A percentile compares a stretch with the other conserved stretches of the same genome.
Conservation (phyloP, 2,888 invertebrate genomes). For the Cheilosia vulpina region DNA sequence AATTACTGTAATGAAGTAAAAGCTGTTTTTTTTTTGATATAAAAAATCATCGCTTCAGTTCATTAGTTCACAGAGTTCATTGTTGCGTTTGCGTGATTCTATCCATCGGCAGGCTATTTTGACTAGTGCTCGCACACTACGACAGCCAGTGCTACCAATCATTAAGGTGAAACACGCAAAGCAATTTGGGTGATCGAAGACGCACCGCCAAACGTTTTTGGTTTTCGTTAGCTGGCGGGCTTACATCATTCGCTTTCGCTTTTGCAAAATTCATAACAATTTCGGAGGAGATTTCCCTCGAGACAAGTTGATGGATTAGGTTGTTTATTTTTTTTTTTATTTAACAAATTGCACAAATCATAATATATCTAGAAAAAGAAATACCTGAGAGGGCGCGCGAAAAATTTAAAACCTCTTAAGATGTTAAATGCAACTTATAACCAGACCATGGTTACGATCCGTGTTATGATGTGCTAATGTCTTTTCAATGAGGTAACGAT, state of each 20-base stretch:
- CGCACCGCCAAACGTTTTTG: constrained; percentile 43
- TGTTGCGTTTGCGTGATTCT: constrained; percentile 67
- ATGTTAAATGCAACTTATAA: constrained; percentile 36
- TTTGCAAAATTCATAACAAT: constrained; percentile 53
- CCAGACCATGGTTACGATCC: constrained; percentile 8
- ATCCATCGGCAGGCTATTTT: constrained; percentile 33
- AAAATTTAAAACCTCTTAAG: constrained; percentile 11
- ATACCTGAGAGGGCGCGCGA: neutral
- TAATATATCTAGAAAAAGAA: neutral
- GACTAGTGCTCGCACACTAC: neutral
- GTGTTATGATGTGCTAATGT: constrained; percentile 48
- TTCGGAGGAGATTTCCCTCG: constrained; percentile 3
- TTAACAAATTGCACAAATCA: constrained; percentile 20
- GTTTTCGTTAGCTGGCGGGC: constrained; percentile 6
- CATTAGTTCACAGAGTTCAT: constrained; percentile 55
- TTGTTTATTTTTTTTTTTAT: neutral
- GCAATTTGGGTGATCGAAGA: constrained; percentile 53
- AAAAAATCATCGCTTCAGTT: constrained; percentile 29
- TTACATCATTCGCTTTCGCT: constrained; percentile 71
- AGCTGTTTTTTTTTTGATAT: neutral
- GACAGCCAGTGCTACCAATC: constrained; percentile 10
- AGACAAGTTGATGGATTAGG: constrained; percentile 14
- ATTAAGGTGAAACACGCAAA: constrained; percentile 69
- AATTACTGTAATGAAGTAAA: neutral
- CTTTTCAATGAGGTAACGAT: constrained; percentile 48